Base-by-base conservation (phyloP, 2,113 vertebrate species). In the Maccullochella peelii region DNA sequence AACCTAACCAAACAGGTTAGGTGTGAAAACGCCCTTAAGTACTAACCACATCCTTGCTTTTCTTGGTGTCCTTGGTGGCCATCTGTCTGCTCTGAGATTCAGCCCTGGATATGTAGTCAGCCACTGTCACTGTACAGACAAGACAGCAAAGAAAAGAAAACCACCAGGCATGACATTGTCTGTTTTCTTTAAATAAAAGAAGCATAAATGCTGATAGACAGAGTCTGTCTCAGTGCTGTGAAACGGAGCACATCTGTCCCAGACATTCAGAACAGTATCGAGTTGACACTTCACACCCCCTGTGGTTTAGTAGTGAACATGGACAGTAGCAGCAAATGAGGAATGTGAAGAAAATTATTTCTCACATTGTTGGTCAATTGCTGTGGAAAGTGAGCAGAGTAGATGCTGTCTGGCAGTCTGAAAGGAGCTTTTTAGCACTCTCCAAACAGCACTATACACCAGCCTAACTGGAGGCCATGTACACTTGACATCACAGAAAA, bases 91-190 rank as follows among this genome's bases (percentile, higher is more conserved):
- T 99, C 89, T 99, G 96, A 94, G 98, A 99, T 89, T 99, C 98
- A 88, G 98, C 97, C 92, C 98, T 96, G 94, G 98, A 99, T 96
- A 99, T 99, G 95, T 98, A 99, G 95, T 99, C 98, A 72, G 98
- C 98, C 95, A 99, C 98, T 61, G 98, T 98, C 93, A 99, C 98
- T 99, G 94, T 5, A 59, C 91, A 92, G 87, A 90, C 89, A 91
- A 94, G 91, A 80, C 90, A 92, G 92, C 84, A 67, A 16, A 86
- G 42, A 59, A 42, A 40, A 33, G 4, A 52, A 65, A 68, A 44
- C 18, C 9, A 55, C 6, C 7, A 9, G 44, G 54, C 54, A 81
- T 16, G 14, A 25, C 16, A 21, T 6, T 16, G 21, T 66, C 61
- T 16, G 8, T 10, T 76, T 62, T 36, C 2, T 67, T 58, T 1